These are phyloP conservation scores for Centropyge bicolor DNA, from an alignment of 2,797 vertebrate species.

Conservation along the genomic window DNA sequence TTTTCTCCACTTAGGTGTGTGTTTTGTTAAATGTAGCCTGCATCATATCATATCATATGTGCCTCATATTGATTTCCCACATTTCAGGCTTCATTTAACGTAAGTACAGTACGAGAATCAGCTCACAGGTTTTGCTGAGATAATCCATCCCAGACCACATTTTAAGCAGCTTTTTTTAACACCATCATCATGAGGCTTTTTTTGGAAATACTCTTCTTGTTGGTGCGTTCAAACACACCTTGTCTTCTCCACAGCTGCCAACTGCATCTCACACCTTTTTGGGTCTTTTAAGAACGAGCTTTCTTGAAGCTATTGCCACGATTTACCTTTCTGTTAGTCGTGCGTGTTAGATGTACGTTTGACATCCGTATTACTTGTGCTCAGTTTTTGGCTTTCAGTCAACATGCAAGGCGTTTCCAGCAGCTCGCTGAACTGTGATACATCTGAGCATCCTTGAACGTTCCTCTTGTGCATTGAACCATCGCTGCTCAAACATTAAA, in stretches of 20 bases:
- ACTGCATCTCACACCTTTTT: not conserved
- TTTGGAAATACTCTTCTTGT: too few species aligned
- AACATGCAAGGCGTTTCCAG: not conserved
- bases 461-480: not conserved
- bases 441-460: constrained; percentile 14
- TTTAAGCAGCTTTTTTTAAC: not conserved
- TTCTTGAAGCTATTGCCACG: not conserved
- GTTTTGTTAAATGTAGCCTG: not conserved
- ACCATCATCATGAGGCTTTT: not conserved
- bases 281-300: not conserved
- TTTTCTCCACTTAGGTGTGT: not conserved
- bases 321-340: not conserved
- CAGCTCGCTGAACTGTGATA: not conserved
- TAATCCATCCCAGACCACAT: not conserved
- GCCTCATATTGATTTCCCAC: not conserved
- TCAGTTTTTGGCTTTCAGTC: not conserved
- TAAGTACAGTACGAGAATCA: not conserved
- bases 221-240: not conserved
- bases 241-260: not conserved
- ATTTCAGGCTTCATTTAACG: not conserved
- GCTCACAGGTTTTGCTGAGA: not conserved
- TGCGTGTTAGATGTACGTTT: not conserved
- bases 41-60: too few species aligned
- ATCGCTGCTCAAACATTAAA: not conserved
- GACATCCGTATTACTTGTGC: not conserved